phyloP scores from a whole-genome alignment of 2,888 invertebrate genomes.

The Platynereis dumerilii region DNA sequence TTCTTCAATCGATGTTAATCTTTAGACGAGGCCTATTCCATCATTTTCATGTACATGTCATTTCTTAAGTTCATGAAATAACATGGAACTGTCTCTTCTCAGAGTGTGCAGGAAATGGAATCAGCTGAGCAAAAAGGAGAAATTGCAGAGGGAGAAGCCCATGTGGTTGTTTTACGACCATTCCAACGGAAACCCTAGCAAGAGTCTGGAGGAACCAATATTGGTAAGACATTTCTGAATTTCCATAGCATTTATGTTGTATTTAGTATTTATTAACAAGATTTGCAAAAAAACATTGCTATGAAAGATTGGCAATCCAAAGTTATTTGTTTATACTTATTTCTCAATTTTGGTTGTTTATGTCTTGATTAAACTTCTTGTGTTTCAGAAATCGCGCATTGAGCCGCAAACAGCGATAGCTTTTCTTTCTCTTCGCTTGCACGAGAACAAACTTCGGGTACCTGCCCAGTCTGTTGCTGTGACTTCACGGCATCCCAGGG shows the following conservation, averaged over 20 bases:
- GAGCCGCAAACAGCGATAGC: slow-evolving; percentile 19
- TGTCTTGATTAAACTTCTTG: neutral
- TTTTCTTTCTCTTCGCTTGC: slow-evolving; percentile 5
- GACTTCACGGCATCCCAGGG: slow-evolving; percentile 8
- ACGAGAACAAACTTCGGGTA: slow-evolving; percentile 12
- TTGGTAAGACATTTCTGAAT: neutral
- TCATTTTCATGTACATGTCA: too few species aligned
- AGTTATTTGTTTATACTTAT: too few species aligned
- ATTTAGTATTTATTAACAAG: neutral
- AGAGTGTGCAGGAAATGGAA: slow-evolving; percentile 19
- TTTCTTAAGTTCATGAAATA: too few species aligned
- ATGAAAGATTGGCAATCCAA: too few species aligned
- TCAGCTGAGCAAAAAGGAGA: slow-evolving; percentile 6
- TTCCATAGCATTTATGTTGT: neutral
- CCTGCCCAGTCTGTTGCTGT: slow-evolving; percentile 3
- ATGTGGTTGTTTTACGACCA: slow-evolving; percentile 18
- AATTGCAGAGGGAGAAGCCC: slow-evolving; percentile 8
- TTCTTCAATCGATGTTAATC: too few species aligned
- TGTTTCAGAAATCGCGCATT: slow-evolving; percentile 8
- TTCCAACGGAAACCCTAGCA: neutral
- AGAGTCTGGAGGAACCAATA: neutral
- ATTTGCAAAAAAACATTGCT: too few species aligned
- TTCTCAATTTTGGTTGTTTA: too few species aligned
- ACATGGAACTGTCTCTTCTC: too few species aligned
- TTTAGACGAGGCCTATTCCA: too few species aligned